Base-by-base conservation (phyloP, 2,888 invertebrate species). In the Lingula anatina region DNA sequence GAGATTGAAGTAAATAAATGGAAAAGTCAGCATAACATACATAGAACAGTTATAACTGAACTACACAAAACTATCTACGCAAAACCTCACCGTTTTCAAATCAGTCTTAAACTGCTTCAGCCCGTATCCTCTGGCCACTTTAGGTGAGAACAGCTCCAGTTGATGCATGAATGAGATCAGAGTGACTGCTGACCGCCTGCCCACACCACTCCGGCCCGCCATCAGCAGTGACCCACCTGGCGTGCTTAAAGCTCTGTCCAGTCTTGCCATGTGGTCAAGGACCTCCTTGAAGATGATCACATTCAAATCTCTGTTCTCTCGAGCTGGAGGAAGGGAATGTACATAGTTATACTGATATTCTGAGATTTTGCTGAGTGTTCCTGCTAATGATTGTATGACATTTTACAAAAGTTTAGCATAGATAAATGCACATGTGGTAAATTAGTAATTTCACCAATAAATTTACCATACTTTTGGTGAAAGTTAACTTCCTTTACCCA, bases 201-300 rank as follows among this genome's bases (percentile, higher is more conserved):
- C 90, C 44, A 84, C 83, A 39, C 93, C 95, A 27, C 88, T 84
- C 57, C 85, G 81, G 0, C 90, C 91, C 57, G 87, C 84, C 55
- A 89, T 77, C 36, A 88, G 80, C n/a, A 85, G 69, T 28, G 86
- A 83, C 0, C 86, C 86, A 12, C 83, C 81, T 3, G 83, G 80
- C 46, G 79, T 76, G 7, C 84, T 82, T 35, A 89, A 71, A 0
- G 83, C 81, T 52, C 86, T 81, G 52, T 86, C 84, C 39, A 87
- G 78, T 56, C 81, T 79, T 0, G 86, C 81, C 38, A 85, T 83
- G 58, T 85, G 78, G 44, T 84, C 79, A 12, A 87, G 71, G 2
- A 89, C 78, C 68, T 89, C 88, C 25, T 82, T 80, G 48, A 85
- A 85, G 28, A 87, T 76, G 25, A 86, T 79, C 24, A 85, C 77